Conservation (phyloP, 30 jellyfish, hydroid and myxozoan genomes). For the Turritopsis rubra region DNA sequence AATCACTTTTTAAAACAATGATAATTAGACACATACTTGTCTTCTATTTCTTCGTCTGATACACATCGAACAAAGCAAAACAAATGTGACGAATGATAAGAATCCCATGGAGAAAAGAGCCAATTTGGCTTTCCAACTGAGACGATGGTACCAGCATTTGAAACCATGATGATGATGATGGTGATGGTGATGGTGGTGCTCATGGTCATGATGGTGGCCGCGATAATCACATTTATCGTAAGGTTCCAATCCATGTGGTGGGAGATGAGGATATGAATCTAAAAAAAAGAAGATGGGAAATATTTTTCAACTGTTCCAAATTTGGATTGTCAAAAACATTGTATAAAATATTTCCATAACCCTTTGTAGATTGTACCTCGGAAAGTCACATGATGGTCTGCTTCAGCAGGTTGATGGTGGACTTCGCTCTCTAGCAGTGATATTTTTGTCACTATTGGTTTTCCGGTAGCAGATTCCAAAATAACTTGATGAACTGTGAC, state of each 20-base stretch:
- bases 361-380: too few species aligned
- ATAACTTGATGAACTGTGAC: background rate
- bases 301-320: background rate
- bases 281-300: background rate
- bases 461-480: slow-evolving; percentile 1
- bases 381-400: background rate
- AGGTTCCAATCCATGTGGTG: background rate
- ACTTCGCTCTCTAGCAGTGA: background rate
- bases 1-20: too few species aligned
- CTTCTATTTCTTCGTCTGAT: background rate
- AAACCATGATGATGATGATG: slow-evolving; percentile 12
- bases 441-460: slow-evolving; percentile 8
- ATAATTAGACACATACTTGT: slow-evolving; percentile 12
- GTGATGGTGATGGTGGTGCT: slow-evolving; percentile 3
- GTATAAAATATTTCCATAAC: too few species aligned
- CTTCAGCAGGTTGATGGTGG: background rate
- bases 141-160: slow-evolving; percentile 23
- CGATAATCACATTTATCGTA: background rate
- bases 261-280: background rate
- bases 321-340: background rate
- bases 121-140: slow-evolving; percentile 14
- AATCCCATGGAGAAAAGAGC: slow-evolving; percentile 20
- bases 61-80: background rate
- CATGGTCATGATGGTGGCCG: background rate
- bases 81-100: background rate